Conservation (phyloP, 2,797 vertebrate genomes). For the Sebastes vulpes region DNA sequence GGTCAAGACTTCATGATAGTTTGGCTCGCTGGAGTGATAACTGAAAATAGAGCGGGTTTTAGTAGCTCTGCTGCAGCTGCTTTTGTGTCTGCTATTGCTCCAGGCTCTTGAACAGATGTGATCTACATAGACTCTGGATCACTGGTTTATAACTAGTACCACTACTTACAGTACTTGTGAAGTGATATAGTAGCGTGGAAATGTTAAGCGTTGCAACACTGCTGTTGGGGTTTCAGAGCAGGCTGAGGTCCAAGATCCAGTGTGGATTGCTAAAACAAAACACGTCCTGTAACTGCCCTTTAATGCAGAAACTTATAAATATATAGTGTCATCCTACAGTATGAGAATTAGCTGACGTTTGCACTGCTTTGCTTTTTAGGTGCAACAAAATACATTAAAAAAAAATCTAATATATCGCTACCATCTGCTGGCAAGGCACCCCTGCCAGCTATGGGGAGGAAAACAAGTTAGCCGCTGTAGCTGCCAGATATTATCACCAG, state of each 20-base stretch:
- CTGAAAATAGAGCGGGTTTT: conserved; percentile 72
- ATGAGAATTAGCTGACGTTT: conserved; percentile 22
- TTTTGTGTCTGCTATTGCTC: conserved; percentile 55
- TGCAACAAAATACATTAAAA: conserved; percentile 21
- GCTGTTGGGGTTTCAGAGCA: not conserved
- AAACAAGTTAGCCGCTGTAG: conserved; percentile 35
- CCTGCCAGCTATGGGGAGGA: conserved; percentile 31
- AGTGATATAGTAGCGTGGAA: not conserved
- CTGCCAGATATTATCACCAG: conserved; percentile 46
- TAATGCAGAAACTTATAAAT: not conserved
- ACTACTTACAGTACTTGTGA: not conserved
- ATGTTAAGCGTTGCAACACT: not conserved
- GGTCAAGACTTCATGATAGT: conserved; percentile 77
- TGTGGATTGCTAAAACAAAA: not conserved
- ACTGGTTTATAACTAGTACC: conserved; percentile 34
- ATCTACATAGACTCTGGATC: conserved; percentile 37
- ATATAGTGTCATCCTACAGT: not conserved
- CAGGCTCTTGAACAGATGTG: conserved; percentile 62
- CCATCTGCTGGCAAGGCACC: conserved; percentile 42
- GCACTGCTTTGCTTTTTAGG: conserved; percentile 34
- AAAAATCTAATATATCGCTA: conserved; percentile 30
- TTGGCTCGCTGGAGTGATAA: conserved; percentile 61
- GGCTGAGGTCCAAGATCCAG: not conserved
- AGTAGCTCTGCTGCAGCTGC: conserved; percentile 53
- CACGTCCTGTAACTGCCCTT: not conserved